phyloP scores from a whole-genome alignment of 2,888 invertebrate species.

The Parnassius orleans region DNA sequence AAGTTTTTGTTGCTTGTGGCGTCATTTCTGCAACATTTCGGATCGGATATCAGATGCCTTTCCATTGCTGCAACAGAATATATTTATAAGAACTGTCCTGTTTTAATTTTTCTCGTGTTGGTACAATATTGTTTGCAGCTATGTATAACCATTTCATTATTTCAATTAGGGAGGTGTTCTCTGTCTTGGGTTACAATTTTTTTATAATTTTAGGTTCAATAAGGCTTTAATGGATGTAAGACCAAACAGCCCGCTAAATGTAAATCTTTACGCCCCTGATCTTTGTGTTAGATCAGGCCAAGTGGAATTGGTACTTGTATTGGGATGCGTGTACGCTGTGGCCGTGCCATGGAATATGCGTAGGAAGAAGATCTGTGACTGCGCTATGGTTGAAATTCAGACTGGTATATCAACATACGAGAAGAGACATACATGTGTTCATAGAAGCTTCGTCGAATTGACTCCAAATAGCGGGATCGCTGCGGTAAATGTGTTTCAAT shows the following conservation, averaged over 20 bases:
- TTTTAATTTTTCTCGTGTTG: no score
- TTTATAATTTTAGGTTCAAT: slow-evolving; percentile 53
- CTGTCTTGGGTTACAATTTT: background rate
- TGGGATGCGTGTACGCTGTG: slow-evolving; percentile 58
- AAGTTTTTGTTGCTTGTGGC: no score
- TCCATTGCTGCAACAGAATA: no score
- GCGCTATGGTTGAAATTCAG: slow-evolving; percentile 65
- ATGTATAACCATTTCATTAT: background rate
- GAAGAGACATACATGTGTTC: slow-evolving; percentile 64
- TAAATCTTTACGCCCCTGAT: slow-evolving; percentile 64
- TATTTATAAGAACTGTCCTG: no score
- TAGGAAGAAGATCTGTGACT: slow-evolving; percentile 69
- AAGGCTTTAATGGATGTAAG: slow-evolving; percentile 59
- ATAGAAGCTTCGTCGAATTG: slow-evolving; percentile 59
- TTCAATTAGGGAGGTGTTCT: no score
- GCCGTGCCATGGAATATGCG: slow-evolving; percentile 62
- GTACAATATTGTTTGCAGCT: no score
- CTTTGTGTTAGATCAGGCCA: slow-evolving; percentile 51
- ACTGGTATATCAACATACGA: slow-evolving; percentile 64
- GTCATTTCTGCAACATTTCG: no score
- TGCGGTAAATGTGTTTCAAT: slow-evolving; percentile 44
- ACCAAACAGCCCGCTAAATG: slow-evolving; percentile 55
- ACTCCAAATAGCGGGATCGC: slow-evolving; percentile 57
- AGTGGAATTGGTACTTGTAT: slow-evolving; percentile 61
- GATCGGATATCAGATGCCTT: no score